These are phyloP conservation scores for Oncorhynchus tshawytscha DNA, from an alignment of 2,113 vertebrate species.

Conservation along the genomic window DNA sequence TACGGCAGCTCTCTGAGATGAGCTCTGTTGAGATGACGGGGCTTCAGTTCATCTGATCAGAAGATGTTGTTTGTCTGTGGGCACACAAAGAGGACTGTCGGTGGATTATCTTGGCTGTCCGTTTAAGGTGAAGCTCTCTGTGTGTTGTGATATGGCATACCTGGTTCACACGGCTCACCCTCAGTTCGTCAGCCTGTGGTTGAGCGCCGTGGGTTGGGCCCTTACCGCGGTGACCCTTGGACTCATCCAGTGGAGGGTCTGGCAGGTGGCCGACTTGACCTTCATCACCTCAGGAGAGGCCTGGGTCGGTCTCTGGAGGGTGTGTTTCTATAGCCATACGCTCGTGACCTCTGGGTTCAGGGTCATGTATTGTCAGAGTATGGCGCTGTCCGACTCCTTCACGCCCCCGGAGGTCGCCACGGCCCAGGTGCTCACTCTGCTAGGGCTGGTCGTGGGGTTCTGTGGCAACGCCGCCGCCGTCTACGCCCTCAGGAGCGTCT, in stretches of 20 bases:
- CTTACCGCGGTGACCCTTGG: slow-evolving; percentile 59
- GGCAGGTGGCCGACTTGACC: slow-evolving; percentile 59
- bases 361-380: slow-evolving; percentile 47
- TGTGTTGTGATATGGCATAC: slow-evolving; percentile 46
- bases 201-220: slow-evolving; percentile 68
- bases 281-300: slow-evolving; percentile 67
- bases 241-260: slow-evolving; percentile 77
- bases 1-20: no score
- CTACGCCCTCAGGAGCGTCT: slow-evolving; percentile 61
- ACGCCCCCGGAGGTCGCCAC: slow-evolving; percentile 67
- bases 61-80: no score
- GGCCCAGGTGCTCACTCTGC: slow-evolving; percentile 73
- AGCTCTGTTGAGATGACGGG: no score
- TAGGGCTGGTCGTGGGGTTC: slow-evolving; percentile 53
- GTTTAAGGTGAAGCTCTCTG: background rate
- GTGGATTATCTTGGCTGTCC: background rate
- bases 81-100: background rate
- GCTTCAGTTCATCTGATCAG: no score
- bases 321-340: slow-evolving; percentile 69
- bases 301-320: slow-evolving; percentile 77
- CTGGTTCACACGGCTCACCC: slow-evolving; percentile 60
- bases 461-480: slow-evolving; percentile 58
- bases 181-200: slow-evolving; percentile 67
- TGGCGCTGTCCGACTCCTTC: slow-evolving; percentile 62
- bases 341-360: slow-evolving; percentile 44